Base-by-base conservation (phyloP, 2,797 vertebrate species). In the Apogon talboti region DNA sequence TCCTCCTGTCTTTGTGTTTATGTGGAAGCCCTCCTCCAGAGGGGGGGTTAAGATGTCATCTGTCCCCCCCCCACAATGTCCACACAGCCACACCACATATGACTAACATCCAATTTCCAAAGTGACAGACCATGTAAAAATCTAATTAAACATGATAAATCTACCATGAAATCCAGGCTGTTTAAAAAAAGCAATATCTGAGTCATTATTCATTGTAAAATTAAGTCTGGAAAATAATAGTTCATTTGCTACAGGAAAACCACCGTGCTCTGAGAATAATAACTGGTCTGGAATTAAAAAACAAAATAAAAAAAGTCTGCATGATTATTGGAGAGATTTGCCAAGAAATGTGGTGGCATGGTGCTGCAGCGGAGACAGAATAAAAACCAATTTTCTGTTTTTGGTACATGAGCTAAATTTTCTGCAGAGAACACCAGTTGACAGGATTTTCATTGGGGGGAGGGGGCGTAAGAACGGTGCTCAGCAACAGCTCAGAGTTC, bases 181-280 rank as follows among this genome's bases (percentile, higher is more conserved):
- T 55, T 72, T 74, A 79, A 68, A 79, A 66, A 58, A 73, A 53
- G 40, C 48, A 53, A 21, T 16, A 37, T 68, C 58, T 8, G 52
- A 73, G 63, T 41, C 50, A 58, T 68, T 74, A 79, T 78, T 67
- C 63, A 77, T 15, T 43, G 59, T 41, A 58, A 60, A 56, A 79
- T 81, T 42, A 72, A 68, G 42, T 69, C 63, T 7, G 53, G 65
- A 74, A 30, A 73, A 73, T 57, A 56, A 52, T 41, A 28, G 49
- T 35, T 59, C 18, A 16, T 71, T 71, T 66, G 44, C 63, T 72
- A 35, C 6, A 11, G 64, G 49, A 67, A 78, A 84, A 69, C 69
- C 71, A 83, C 58, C 15, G 45, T 46, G 66, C 38, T 64, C 80
- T 71, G 60, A 82, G 74, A 75, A 80, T 74, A 83, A 78, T 74